A percentile compares a stretch with the other conserved stretches of the same genome.
Conservation (phyloP, 2,888 invertebrate genomes). For the Drosophila prostipennis region DNA sequence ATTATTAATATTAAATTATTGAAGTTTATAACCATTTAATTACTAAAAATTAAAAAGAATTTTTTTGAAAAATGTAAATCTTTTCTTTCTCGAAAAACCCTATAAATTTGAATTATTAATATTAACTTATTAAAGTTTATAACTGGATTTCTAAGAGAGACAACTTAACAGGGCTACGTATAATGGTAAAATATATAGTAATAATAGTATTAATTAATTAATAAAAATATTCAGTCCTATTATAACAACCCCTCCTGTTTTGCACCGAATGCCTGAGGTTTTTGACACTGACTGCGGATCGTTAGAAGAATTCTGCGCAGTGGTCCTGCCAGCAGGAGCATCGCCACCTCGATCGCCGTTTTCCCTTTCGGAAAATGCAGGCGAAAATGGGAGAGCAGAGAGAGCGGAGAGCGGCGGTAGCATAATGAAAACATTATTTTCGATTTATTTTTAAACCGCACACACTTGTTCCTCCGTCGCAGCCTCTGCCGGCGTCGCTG, state of each 20-base stretch:
- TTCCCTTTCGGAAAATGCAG: constrained; percentile 62
- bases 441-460: constrained; percentile 81
- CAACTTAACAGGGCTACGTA: too few relatives aligned
- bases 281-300: constrained; percentile 73
- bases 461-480: constrained; percentile 78
- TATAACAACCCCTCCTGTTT: constrained; percentile 1
- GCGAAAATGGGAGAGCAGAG: constrained; percentile 5
- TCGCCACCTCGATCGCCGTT: constrained; percentile 21
- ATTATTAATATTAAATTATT: too few relatives aligned
- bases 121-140: too few relatives aligned
- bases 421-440: constrained; percentile 73
- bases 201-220: too few relatives aligned
- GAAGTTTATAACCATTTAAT: too few relatives aligned
- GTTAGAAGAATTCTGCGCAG: constrained; percentile 76
- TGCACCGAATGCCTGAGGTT: constrained; percentile 62
- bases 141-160: too few relatives aligned
- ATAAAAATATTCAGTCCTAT: not conserved
- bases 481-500: constrained; percentile 11
- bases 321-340: constrained; percentile 62
- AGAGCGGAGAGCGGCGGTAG: constrained; percentile 17
- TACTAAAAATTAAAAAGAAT: too few relatives aligned
- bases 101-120: too few relatives aligned
- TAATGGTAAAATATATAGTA: too few relatives aligned
- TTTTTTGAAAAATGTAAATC: too few relatives aligned
- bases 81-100: too few relatives aligned